Base-by-base conservation (phyloP, 2,888 invertebrate species). In the Netelia fuscicornis region DNA sequence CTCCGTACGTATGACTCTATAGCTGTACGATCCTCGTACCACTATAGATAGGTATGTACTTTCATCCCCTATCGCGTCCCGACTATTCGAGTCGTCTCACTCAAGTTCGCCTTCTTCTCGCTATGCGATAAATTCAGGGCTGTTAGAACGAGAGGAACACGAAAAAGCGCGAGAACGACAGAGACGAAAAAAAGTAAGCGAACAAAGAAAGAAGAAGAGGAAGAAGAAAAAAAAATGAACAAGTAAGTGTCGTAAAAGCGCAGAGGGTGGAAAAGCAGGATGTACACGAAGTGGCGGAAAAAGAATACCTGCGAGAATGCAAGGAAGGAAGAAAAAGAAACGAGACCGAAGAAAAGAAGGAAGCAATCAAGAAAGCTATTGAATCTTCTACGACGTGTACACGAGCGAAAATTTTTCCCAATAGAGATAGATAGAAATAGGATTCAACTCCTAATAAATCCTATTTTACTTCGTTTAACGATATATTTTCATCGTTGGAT, bases 291-390 rank as follows among this genome's bases (percentile, higher is more conserved):
- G 71, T 70, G n/a, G 58, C 6, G 56, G 48, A 72, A 81, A 13
- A 79, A 44, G 10, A 80, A 72, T 58, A 81, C 60, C 37, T 71
- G 52, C 44, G 67, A 64, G 78, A 65, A 80, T 71, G 65, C 37
- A 42, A 2, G 54, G 42, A 71, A 58, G 62, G 70, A 56, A 56
- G 42, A 64, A 72, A 25, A 42, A 65, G 48, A 74, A 77, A 62
- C 10, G 62, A 62, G 62, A 56, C 23, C 44, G 62, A 17, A 72
- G 72, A 78, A 74, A 71, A 72, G 62, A 67, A 81, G 75, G 81
- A 84, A 81, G 87, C 87, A 87, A 87, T 87, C 87, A 87, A 68
- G 83, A 72, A 64, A 78, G 81, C 84, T 81, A 87, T 87, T 87
- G 87, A 81, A 81, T 84, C 77, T 81, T 81, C 84, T n/a, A 3